Evolutionary conservation across 2,888 invertebrate species (phyloP).

Genomic region (Lasioglossum villosulum): DNA sequence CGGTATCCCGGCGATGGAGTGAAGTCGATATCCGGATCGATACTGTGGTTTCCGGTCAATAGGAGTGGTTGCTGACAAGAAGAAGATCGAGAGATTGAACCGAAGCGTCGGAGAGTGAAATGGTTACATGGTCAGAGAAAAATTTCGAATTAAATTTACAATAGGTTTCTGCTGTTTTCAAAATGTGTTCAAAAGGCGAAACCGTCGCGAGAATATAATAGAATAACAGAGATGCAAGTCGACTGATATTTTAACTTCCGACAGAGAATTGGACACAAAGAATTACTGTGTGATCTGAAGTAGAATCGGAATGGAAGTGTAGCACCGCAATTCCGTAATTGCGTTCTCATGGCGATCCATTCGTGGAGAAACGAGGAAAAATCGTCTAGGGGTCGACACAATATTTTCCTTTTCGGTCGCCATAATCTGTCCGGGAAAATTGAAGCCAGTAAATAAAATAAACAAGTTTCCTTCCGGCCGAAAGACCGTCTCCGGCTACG

Average conservation of each 20-base stretch:
- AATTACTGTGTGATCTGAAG: not conserved
- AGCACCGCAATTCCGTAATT: not conserved
- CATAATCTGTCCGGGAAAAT: constrained; percentile 48
- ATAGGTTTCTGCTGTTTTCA: not conserved
- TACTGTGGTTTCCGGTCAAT: not conserved
- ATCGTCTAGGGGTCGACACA: not conserved
- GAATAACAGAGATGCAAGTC: not conserved
- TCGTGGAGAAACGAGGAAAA: not conserved
- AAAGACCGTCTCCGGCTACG: constrained; percentile 16
- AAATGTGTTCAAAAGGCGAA: not conserved
- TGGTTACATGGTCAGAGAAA: not conserved
- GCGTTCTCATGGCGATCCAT: not conserved
- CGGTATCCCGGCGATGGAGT: not conserved
- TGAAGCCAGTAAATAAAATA: constrained; percentile 53
- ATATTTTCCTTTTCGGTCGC: constrained; percentile 37
- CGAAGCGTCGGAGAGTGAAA: not conserved
- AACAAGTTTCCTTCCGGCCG: constrained; percentile 31
- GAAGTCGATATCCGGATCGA: not conserved
- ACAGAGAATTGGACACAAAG: not conserved
- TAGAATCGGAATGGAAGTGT: not conserved
- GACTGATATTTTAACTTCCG: not conserved
- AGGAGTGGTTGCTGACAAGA: not conserved
- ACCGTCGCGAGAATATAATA: not conserved
- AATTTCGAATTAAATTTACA: not conserved
- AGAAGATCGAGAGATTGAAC: not conserved